Evolutionary conservation across 2,888 invertebrate genomes (phyloP).

Genomic region (Opisthograptis luteolata): DNA sequence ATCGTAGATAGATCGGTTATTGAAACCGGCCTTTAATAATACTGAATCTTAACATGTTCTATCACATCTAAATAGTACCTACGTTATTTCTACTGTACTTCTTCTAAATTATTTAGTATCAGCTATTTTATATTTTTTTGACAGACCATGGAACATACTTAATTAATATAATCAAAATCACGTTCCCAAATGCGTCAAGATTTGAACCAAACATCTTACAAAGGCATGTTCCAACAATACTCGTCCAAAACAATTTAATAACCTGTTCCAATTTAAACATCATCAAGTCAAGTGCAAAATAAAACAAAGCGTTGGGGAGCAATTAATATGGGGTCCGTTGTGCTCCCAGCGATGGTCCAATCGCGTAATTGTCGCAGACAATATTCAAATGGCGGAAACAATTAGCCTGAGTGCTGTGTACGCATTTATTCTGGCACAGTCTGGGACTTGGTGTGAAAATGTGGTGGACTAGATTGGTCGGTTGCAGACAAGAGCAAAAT

Average conservation of each 20-base stretch:
- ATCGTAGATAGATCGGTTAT: too few relatives aligned
- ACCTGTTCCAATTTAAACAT: conserved; percentile 43
- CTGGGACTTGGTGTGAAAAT: conserved; percentile 22
- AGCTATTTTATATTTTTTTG: too few relatives aligned
- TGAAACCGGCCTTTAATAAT: too few relatives aligned
- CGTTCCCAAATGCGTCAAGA: background rate
- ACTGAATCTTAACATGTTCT: too few relatives aligned
- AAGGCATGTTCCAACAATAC: conserved; percentile 5
- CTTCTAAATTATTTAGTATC: too few relatives aligned
- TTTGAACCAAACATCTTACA: conserved; percentile 2
- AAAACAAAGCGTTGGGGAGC: conserved; percentile 77
- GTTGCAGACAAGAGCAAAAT: too few relatives aligned
- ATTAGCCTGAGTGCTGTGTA: conserved; percentile 80
- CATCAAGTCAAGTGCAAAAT: conserved; percentile 54
- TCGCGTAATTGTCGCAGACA: conserved; percentile 80
- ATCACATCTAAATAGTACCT: too few relatives aligned
- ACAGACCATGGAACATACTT: too few relatives aligned
- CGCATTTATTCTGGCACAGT: conserved; percentile 24
- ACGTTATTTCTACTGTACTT: too few relatives aligned
- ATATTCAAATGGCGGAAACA: conserved; percentile 85
- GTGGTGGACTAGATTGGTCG: conserved; percentile 9
- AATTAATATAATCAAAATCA: too few relatives aligned
- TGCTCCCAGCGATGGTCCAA: conserved; percentile 73
- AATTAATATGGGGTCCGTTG: conserved; percentile 76
- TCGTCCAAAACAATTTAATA: conserved; percentile 26